These are phyloP conservation scores for Plotosus lineatus DNA, from an alignment of 2,113 vertebrate genomes.

Conservation along the genomic window DNA sequence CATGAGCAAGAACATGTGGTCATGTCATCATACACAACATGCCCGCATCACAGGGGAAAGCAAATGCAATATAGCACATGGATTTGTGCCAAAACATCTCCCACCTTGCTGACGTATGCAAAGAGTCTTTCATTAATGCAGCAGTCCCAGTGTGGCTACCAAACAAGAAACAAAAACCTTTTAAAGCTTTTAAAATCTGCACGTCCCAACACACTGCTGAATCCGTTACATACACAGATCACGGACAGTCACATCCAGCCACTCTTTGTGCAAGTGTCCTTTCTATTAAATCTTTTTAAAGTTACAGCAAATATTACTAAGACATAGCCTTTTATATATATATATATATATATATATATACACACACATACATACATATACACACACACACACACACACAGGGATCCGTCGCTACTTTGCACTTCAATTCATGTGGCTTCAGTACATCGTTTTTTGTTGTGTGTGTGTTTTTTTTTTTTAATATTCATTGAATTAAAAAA, in stretches of 20 bases:
- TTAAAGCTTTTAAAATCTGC: background rate
- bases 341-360: too few relatives aligned
- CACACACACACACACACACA: too few relatives aligned
- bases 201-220: background rate
- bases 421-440: too few relatives aligned
- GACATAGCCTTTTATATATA: too few relatives aligned
- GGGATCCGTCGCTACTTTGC: too few relatives aligned
- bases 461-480: too few relatives aligned
- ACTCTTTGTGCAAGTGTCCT: too few relatives aligned
- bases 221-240: background rate
- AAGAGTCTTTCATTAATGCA: background rate
- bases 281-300: too few relatives aligned
- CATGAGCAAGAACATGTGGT: conserved; percentile 5
- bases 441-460: too few relatives aligned
- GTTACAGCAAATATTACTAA: too few relatives aligned
- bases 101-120: background rate
- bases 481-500: too few relatives aligned
- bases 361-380: too few relatives aligned
- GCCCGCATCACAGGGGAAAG: background rate
- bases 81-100: background rate
- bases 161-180: background rate
- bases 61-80: background rate
- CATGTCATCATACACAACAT: background rate
- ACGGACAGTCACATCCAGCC: background rate
- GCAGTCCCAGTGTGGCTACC: background rate